Evolutionary conservation across 2,888 invertebrate species (phyloP).

Genomic region (Deladenus siricidicola): DNA sequence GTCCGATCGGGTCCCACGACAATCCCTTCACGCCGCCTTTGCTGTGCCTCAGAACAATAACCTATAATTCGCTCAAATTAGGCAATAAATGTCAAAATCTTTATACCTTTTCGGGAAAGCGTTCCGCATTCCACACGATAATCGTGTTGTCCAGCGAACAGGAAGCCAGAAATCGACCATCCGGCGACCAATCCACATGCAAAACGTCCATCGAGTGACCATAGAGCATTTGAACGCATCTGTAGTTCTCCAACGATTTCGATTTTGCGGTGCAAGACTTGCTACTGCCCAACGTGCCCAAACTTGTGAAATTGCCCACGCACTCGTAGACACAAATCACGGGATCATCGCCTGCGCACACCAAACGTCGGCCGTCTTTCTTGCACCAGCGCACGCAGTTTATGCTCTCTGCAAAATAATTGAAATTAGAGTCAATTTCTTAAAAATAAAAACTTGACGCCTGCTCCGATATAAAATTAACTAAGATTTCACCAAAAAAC

Average conservation of each 20-base stretch:
- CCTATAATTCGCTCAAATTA: too few relatives aligned
- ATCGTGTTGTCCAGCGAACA: slow-evolving; percentile 93
- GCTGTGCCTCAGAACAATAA: too few relatives aligned
- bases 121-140: slow-evolving; percentile 91
- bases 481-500: too few relatives aligned
- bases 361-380: slow-evolving; percentile 15
- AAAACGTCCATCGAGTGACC: slow-evolving; percentile 66
- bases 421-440: background rate
- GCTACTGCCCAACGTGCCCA: slow-evolving; percentile 3
- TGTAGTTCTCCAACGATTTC: slow-evolving; percentile 8
- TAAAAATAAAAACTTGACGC: background rate
- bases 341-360: slow-evolving; percentile 22
- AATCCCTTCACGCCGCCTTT: slow-evolving; percentile 72
- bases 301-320: slow-evolving; percentile 7
- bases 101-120: slow-evolving; percentile 67
- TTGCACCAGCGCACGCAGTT: slow-evolving; percentile 44
- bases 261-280: background rate
- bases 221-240: slow-evolving; percentile 9
- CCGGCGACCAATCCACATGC: slow-evolving; percentile 90
- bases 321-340: slow-evolving; percentile 21
- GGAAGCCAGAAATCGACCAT: slow-evolving; percentile 85
- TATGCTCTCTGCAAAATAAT: slow-evolving; percentile 31
- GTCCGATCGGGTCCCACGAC: slow-evolving; percentile 96
- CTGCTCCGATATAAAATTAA: too few relatives aligned
- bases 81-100: too few relatives aligned